These are phyloP conservation scores for Campoletis sonorensis DNA, from an alignment of 1,140 invertebrate species.

Conservation along the genomic window DNA sequence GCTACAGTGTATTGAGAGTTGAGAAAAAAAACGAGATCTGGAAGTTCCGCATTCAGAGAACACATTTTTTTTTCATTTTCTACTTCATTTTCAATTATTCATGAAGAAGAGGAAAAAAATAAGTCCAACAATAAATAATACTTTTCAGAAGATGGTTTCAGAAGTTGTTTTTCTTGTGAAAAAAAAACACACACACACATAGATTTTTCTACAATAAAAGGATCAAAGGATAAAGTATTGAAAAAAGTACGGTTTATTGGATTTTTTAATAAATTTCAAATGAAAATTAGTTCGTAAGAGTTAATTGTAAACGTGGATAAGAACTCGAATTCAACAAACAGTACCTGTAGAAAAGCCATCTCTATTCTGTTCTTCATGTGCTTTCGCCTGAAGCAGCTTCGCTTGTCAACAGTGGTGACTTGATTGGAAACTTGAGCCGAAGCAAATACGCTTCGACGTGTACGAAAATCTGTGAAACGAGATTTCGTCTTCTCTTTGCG, in stretches of 20 bases:
- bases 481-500: slow-evolving; percentile 31
- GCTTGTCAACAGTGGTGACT: slow-evolving; percentile 53
- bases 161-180: no score
- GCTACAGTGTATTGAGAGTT: no score
- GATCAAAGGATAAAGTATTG: not conserved
- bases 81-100: no score
- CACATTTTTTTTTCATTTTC: no score
- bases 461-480: slow-evolving; percentile 31
- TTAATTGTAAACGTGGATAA: slow-evolving; percentile 13
- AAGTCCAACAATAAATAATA: no score
- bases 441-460: slow-evolving; percentile 36
- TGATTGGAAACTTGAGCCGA: slow-evolving; percentile 47
- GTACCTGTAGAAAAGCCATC: slow-evolving; percentile 30
- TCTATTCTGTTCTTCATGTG: slow-evolving; percentile 16
- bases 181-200: no score
- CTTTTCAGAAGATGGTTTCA: no score
- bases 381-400: not conserved
- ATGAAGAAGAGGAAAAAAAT: no score
- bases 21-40: no score
- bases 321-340: not conserved
- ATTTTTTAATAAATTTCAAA: slow-evolving; percentile 19
- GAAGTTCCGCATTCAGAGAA: no score
- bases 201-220: not conserved
- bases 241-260: not conserved
- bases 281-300: slow-evolving; percentile 38